phyloP scores from a whole-genome alignment of 2,113 vertebrate genomes.

The Acrocephalus kingi region DNA sequence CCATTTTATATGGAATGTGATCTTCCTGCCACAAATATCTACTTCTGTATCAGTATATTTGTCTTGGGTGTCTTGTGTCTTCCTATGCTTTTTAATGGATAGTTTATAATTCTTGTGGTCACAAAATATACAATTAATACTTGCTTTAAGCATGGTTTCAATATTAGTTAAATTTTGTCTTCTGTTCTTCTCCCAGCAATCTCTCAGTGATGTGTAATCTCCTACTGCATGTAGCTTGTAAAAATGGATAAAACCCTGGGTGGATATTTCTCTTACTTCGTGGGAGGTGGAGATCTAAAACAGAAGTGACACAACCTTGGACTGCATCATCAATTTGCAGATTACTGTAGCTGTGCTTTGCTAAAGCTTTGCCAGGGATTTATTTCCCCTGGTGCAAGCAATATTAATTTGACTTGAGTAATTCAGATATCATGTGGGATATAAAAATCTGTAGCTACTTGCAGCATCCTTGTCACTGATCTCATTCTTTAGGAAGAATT shows the following conservation, averaged over 20 bases:
- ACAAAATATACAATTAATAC: neutral
- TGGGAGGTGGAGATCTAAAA: neutral
- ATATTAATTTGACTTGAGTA: neutral
- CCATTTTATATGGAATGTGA: neutral
- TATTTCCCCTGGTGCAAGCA: neutral
- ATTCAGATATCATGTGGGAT: neutral
- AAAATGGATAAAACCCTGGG: neutral
- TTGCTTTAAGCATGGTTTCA: neutral
- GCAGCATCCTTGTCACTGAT: neutral
- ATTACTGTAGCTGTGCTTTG: conserved; percentile 9
- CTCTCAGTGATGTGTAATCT: neutral
- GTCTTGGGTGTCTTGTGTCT: neutral
- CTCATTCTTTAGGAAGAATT: neutral
- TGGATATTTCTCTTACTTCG: neutral
- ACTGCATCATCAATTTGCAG: neutral
- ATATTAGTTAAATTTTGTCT: neutral
- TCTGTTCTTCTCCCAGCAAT: neutral
- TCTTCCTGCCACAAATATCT: neutral
- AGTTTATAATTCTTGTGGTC: neutral
- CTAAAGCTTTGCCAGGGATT: neutral
- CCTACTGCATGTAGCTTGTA: neutral
- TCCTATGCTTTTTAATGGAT: neutral
- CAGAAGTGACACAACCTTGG: neutral
- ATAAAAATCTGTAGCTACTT: neutral
- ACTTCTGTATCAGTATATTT: neutral